Evolutionary conservation across 2,888 invertebrate species (phyloP).

Genomic region (Linhomoeus sp.): DNA sequence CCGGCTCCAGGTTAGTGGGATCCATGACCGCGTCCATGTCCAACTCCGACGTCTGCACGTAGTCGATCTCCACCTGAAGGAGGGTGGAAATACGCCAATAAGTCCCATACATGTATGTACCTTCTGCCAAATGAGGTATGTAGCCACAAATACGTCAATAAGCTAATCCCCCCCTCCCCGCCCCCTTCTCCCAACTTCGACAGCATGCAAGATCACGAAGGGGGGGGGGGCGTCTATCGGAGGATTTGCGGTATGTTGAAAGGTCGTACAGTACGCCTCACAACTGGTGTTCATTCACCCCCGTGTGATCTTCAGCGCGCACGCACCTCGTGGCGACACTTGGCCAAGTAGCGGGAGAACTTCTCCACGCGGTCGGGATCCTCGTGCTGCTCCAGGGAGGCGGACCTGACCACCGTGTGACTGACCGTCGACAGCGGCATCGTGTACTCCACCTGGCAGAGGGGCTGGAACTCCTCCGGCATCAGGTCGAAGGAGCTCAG

Average conservation of each 20-base stretch:
- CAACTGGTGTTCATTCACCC: too few species aligned
- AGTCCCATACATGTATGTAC: not conserved
- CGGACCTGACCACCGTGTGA: slow-evolving; percentile 84
- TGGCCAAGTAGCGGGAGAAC: slow-evolving; percentile 82
- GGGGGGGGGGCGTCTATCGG: too few species aligned
- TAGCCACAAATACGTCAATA: not conserved
- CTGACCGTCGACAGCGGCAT: slow-evolving; percentile 90
- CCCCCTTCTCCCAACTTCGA: not conserved
- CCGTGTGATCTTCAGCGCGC: not conserved
- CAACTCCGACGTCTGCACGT: slow-evolving; percentile 22
- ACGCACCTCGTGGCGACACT: slow-evolving; percentile 72
- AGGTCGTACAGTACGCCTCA: too few species aligned
- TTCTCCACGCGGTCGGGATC: slow-evolving; percentile 78
- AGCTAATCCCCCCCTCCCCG: not conserved
- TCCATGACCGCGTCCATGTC: slow-evolving; percentile 14
- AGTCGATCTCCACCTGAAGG: slow-evolving; percentile 24
- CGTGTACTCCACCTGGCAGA: slow-evolving; percentile 80
- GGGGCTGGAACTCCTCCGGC: slow-evolving; percentile 70
- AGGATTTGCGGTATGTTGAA: too few species aligned
- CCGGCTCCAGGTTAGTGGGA: slow-evolving; percentile 8
- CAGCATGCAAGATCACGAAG: too few species aligned
- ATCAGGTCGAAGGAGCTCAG: slow-evolving; percentile 91
- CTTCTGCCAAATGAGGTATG: not conserved
- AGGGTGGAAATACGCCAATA: not conserved
- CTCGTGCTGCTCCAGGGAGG: slow-evolving; percentile 31